Evolutionary conservation across 1,140 invertebrate genomes (phyloP).

Genomic region (Cydia splendana): DNA sequence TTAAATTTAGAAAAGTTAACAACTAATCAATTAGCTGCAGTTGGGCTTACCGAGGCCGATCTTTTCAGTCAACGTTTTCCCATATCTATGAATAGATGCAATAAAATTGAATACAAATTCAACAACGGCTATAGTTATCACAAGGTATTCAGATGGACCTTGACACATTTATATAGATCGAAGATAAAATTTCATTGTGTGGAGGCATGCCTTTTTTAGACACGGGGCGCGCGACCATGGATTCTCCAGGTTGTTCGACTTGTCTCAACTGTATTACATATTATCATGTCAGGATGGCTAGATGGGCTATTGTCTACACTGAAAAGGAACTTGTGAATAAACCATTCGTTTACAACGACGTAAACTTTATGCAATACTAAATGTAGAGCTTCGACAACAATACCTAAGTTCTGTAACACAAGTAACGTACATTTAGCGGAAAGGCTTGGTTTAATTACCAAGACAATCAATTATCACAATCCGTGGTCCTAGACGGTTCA

Average conservation of each 20-base stretch:
- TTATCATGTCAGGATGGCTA: constrained; percentile 22
- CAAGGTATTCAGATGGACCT: constrained; percentile 54
- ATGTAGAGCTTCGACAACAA: neutral
- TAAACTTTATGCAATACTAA: neutral
- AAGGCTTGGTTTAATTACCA: neutral
- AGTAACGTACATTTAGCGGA: neutral
- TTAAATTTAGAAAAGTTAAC: too few species aligned
- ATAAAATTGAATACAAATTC: constrained; percentile 11
- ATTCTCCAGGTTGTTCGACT: neutral
- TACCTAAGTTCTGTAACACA: neutral
- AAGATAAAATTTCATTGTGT: constrained; percentile 40
- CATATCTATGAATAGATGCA: constrained; percentile 43
- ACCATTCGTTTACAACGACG: neutral
- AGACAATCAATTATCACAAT: neutral
- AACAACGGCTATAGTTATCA: constrained; percentile 10
- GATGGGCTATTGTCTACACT: constrained; percentile 10
- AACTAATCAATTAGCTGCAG: neutral
- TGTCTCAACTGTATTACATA: neutral
- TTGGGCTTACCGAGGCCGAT: neutral
- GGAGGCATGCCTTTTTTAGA: constrained; percentile 39
- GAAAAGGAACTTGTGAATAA: constrained; percentile 18
- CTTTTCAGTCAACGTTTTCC: constrained; percentile 48
- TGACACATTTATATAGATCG: constrained; percentile 57
- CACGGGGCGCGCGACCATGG: constrained; percentile 34
- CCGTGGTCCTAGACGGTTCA: neutral